Evolutionary conservation across 2,797 vertebrate species (phyloP), one percentile per base, ranked within the genome.

Genomic region (Phoxinus dragarum): DNA sequence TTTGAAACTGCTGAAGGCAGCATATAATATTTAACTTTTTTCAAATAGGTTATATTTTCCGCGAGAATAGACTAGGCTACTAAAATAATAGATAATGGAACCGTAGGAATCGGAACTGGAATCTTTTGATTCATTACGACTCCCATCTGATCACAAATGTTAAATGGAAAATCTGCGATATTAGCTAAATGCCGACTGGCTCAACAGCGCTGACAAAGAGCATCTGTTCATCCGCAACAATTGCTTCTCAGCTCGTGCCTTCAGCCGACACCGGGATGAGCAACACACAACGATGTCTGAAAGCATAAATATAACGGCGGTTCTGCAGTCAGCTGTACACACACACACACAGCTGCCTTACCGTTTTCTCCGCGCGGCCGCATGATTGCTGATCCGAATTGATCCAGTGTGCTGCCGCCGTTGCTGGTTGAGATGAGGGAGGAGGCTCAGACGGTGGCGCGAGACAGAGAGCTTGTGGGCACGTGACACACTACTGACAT

Each of bases 381-480:
- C 90, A 88, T 87, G 23, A 86, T 89, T 69, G 89, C 84, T 56
- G 87, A 88, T 80, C 89, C 88, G 88, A 64, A 87, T 67, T 67
- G 86, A 91, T 90, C 68, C 87, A 82, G 88, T 84, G 88, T 86
- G 84, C 85, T 90, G 89, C 89, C 88, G 89, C 89, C 88, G 92
- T 89, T 91, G 88, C 89, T 76, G 19, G 27, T 85, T 88, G 88
- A 89, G 81, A 82, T 61, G 79, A 74, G 68, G 84, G 86, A 88
- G 79, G 74, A 64, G 71, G 80, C 80, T 82, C 69, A 72, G 84
- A 67, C 42, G 36, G 72, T 61, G 73, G 82, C 76, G 84, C 66
- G 83, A 89, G 83, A 87, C 86, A 75, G 49, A 38, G 34, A 52
- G 75, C 64, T 56, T 19, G 44, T 64, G 31, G 10, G 34, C 88